Conservation (phyloP, 1,140 invertebrate genomes). For the Cydia strobilella region DNA sequence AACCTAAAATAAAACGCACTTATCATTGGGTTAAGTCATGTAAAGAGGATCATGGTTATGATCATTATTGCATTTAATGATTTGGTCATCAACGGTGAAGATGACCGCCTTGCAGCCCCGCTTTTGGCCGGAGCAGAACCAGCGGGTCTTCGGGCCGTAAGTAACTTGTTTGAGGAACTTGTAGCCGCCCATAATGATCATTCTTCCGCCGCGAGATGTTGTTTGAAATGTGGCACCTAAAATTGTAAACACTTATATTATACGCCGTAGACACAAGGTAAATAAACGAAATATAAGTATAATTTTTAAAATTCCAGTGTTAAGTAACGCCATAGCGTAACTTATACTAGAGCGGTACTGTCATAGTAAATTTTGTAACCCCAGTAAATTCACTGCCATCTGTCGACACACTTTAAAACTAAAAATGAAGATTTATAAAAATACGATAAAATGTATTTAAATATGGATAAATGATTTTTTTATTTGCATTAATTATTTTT, state of each 20-base stretch:
- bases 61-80: slow-evolving; percentile 20
- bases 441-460: no score
- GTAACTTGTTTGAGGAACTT: neutral
- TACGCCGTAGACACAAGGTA: neutral
- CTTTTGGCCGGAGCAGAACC: neutral
- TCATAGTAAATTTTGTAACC: no score
- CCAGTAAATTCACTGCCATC: no score
- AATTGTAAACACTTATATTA: neutral
- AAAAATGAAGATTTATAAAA: no score
- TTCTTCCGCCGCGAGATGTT: neutral
- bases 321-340: no score
- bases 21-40: neutral
- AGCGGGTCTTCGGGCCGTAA: slow-evolving; percentile 14
- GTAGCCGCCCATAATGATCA: neutral
- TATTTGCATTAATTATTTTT: no score
- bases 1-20: no score
- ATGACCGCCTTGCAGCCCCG: slow-evolving; percentile 12
- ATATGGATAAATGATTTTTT: no score
- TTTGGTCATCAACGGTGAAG: slow-evolving; percentile 16
- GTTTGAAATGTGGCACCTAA: neutral
- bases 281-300: neutral
- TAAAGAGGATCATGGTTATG: slow-evolving; percentile 22
- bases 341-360: no score
- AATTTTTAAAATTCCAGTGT: no score
- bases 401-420: no score